These are phyloP conservation scores for Caenorhabditis remanei DNA, from an alignment of 1,140 invertebrate species.

Conservation along the genomic window DNA sequence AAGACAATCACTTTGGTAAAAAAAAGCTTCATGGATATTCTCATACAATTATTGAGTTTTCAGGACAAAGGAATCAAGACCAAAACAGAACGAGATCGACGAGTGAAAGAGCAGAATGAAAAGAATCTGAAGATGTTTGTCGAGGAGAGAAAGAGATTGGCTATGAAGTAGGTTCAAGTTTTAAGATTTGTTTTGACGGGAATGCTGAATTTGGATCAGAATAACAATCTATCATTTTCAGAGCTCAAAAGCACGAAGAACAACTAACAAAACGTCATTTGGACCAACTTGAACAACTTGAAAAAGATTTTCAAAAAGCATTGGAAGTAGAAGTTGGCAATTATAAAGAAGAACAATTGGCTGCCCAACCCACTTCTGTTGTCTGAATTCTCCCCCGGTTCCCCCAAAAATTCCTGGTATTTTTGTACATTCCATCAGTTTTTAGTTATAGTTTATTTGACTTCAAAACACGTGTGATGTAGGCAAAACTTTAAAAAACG, in stretches of 20 bases:
- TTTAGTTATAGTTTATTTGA: not conserved
- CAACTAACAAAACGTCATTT: slow-evolving; percentile 91
- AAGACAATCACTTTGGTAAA: slow-evolving; percentile 80
- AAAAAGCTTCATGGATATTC: not conserved
- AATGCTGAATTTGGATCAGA: too few relatives aligned
- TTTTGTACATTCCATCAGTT: slow-evolving; percentile 6
- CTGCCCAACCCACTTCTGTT: slow-evolving; percentile 56
- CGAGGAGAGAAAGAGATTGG: slow-evolving; percentile 90
- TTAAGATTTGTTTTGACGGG: not conserved
- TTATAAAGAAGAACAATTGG: slow-evolving; percentile 61
- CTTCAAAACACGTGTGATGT: slow-evolving; percentile 17
- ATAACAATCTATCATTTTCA: slow-evolving; percentile 33
- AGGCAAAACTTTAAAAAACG: slow-evolving; percentile 25
- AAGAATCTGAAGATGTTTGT: slow-evolving; percentile 99
- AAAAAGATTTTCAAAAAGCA: slow-evolving; percentile 42
- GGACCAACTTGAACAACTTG: slow-evolving; percentile 82
- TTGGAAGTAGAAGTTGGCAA: slow-evolving; percentile 52
- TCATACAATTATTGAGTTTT: slow-evolving; percentile 37
- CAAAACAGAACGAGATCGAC: slow-evolving; percentile 92
- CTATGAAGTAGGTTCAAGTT: slow-evolving; percentile 82
- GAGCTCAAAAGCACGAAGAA: slow-evolving; percentile 87
- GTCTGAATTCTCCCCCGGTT: not conserved
- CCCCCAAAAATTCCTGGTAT: not conserved
- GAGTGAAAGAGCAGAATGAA: slow-evolving; percentile 91
- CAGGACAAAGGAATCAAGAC: slow-evolving; percentile 94